Evolutionary conservation across 2,113 vertebrate species (phyloP).

Genomic region (Bos javanicus): DNA sequence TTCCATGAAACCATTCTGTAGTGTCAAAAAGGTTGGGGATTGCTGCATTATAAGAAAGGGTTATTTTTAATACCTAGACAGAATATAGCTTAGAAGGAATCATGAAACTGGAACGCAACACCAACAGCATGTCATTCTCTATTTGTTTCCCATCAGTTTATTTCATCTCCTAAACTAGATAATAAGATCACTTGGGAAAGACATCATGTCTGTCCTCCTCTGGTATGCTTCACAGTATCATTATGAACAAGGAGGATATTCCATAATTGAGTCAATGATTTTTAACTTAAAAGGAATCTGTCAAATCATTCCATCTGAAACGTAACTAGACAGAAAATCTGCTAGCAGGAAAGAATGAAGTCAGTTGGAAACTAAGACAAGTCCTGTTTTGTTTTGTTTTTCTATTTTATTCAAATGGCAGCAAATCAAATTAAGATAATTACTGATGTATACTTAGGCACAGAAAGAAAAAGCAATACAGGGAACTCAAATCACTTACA

Average conservation of each 20-base stretch:
- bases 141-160: not conserved
- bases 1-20: not conserved
- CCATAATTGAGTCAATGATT: constrained; percentile 6
- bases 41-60: not conserved
- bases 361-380: constrained; percentile 6
- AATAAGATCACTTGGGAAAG: not conserved
- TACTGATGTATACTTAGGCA: constrained; percentile 22
- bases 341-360: not conserved
- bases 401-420: constrained; percentile 37
- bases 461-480: not conserved
- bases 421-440: constrained; percentile 51
- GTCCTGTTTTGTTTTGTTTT: not conserved
- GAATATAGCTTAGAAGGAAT: not conserved
- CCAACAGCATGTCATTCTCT: not conserved
- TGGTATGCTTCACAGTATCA: not conserved
- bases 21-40: not conserved
- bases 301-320: constrained; percentile 17
- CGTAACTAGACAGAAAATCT: constrained; percentile 7
- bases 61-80: not conserved
- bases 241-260: not conserved
- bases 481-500: not conserved
- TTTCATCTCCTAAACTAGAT: constrained; percentile 9
- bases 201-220: not conserved
- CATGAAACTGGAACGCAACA: not conserved
- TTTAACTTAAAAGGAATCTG: constrained; percentile 26